phyloP scores from a whole-genome alignment of 2,797 vertebrate species.

The Sparidentex hasta region DNA sequence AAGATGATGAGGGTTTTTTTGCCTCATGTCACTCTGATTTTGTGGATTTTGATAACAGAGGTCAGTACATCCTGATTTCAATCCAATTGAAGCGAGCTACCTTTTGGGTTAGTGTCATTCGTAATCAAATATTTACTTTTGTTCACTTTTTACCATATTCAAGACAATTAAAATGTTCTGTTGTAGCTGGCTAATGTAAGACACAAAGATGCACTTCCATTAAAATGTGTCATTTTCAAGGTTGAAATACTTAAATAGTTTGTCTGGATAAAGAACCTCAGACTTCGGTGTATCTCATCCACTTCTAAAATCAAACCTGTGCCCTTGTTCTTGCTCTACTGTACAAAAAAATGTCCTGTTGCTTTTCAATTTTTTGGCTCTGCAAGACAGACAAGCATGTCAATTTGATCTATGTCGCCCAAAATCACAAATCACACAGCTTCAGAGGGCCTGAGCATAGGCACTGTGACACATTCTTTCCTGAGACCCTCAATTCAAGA shows the following conservation, averaged over 20 bases:
- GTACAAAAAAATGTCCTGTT: neutral
- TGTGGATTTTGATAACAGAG: neutral
- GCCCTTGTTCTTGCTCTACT: neutral
- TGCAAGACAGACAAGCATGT: neutral
- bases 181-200: neutral
- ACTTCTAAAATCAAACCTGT: neutral
- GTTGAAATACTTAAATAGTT: neutral
- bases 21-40: neutral
- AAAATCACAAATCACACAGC: too few species aligned
- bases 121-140: neutral
- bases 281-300: neutral
- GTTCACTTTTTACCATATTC: neutral
- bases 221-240: neutral
- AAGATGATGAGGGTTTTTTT: neutral
- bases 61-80: neutral
- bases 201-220: neutral
- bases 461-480: too few species aligned
- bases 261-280: neutral
- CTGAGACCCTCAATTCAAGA: too few species aligned
- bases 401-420: too few species aligned
- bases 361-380: neutral
- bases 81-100: neutral
- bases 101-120: neutral
- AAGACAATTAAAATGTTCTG: too few species aligned
- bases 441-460: too few species aligned